phyloP scores from a whole-genome alignment of 2,113 vertebrate genomes.

The Neogobius melanostomus region DNA sequence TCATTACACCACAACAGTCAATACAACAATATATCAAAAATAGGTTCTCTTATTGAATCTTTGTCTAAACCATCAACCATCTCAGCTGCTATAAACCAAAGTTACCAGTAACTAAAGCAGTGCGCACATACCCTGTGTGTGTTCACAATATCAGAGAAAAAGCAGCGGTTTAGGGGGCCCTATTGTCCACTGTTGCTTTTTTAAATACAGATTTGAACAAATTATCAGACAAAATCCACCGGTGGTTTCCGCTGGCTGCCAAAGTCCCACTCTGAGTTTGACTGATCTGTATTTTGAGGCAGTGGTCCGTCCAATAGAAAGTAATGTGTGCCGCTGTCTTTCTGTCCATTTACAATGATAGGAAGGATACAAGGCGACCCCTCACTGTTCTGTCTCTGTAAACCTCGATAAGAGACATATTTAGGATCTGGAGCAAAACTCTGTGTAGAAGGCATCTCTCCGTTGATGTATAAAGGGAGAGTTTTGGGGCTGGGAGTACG shows the following conservation, averaged over 20 bases:
- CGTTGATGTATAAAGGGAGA: conserved; percentile 89
- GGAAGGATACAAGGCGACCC: conserved; percentile 94
- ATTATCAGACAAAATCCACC: conserved; percentile 66
- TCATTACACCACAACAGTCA: conserved; percentile 61
- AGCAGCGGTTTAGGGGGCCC: conserved; percentile 66
- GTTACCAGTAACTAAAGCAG: conserved; percentile 75
- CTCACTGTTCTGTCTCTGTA: conserved; percentile 92
- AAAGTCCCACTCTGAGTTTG: conserved; percentile 65
- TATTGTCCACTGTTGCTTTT: conserved; percentile 40
- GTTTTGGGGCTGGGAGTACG: conserved; percentile 93
- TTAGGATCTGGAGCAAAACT: conserved; percentile 97
- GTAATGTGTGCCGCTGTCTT: conserved; percentile 92
- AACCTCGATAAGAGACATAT: conserved; percentile 84
- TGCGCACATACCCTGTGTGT: conserved; percentile 62
- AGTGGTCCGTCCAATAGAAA: conserved; percentile 78
- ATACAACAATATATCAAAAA: conserved; percentile 67
- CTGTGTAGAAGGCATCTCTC: conserved; percentile 95
- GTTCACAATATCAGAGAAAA: conserved; percentile 59
- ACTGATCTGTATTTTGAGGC: conserved; percentile 24
- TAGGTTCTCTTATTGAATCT: conserved; percentile 58
- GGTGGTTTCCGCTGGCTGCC: conserved; percentile 54
- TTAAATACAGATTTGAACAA: conserved; percentile 34
- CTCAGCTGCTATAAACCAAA: conserved; percentile 36
- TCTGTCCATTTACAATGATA: conserved; percentile 89
- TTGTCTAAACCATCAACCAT: conserved; percentile 49